Percentiles rank a stretch among this genome's conserved stretches.
These are phyloP conservation scores for Rugalucina vietnamica DNA, from an alignment of 2,888 invertebrate genomes.

Conservation along the genomic window DNA sequence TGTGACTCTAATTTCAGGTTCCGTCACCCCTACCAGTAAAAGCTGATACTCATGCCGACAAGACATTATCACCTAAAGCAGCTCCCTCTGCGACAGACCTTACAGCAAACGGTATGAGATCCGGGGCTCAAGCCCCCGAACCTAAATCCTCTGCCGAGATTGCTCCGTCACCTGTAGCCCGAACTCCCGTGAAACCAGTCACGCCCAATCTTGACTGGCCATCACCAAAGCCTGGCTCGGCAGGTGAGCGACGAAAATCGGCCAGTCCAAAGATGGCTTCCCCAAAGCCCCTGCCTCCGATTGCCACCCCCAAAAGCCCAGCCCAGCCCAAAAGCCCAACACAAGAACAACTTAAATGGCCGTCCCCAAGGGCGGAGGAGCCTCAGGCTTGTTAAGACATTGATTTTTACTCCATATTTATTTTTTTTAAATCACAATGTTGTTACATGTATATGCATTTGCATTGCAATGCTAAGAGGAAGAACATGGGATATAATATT, in stretches of 20 bases:
- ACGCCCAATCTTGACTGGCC: conserved; percentile 63
- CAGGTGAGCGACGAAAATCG: conserved; percentile 43
- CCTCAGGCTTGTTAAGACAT: conserved; percentile 36
- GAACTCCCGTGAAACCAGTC: conserved; percentile 48
- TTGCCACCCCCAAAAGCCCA: conserved; percentile 43
- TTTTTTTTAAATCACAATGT: not conserved
- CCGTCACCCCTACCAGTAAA: conserved; percentile 70
- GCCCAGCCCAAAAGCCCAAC: conserved; percentile 28
- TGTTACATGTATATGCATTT: too few species aligned
- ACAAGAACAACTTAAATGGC: conserved; percentile 59
- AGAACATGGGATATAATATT: too few species aligned
- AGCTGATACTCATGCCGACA: conserved; percentile 61
- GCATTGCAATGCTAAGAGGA: not conserved
- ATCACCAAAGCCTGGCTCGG: conserved; percentile 42
- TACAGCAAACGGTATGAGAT: conserved; percentile 43
- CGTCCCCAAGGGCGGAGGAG: conserved; percentile 59
- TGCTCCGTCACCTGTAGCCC: conserved; percentile 56
- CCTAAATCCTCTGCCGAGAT: conserved; percentile 54
- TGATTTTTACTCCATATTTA: too few species aligned
- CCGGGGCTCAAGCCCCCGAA: conserved; percentile 69
- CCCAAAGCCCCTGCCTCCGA: conserved; percentile 45
- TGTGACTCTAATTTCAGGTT: conserved; percentile 45
- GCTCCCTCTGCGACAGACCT: conserved; percentile 41
- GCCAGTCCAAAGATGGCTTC: conserved; percentile 56
- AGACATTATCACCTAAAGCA: conserved; percentile 44